Percentiles rank a stretch among this genome's conserved stretches.
These are phyloP conservation scores for Corythaeola cristata DNA, from an alignment of 2,113 vertebrate genomes.

Conservation along the genomic window DNA sequence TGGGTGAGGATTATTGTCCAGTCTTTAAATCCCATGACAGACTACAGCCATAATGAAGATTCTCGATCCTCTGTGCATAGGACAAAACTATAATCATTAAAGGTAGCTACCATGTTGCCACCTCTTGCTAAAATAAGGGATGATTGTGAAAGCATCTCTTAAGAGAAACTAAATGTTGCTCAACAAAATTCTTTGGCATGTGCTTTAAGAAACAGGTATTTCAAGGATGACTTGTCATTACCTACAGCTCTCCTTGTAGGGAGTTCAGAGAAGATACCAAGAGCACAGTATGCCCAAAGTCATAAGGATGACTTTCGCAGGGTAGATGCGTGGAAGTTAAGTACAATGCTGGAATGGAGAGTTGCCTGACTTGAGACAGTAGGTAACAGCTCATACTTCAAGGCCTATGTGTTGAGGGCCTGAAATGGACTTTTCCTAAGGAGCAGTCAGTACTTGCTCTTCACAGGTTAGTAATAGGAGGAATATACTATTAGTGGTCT, in stretches of 20 bases:
- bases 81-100: background rate
- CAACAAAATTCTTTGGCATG: background rate
- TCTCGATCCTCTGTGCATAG: background rate
- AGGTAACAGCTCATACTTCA: background rate
- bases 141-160: background rate
- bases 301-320: background rate
- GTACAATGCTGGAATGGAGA: background rate
- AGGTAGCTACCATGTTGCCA: background rate
- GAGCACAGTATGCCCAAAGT: background rate
- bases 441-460: no score
- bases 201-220: background rate
- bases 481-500: background rate
- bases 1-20: background rate
- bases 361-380: background rate
- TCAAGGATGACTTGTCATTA: background rate
- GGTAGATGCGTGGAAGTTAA: background rate
- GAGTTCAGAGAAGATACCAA: background rate
- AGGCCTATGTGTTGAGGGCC: no score
- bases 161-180: background rate
- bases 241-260: background rate
- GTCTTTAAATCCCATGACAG: background rate
- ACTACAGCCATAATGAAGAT: background rate
- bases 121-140: background rate
- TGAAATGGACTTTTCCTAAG: background rate
- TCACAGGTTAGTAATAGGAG: background rate